Percentiles rank a stretch among this genome's conserved stretches.
Conservation (phyloP, 2,888 invertebrate species). For the Zygothrica quintamaculata region DNA sequence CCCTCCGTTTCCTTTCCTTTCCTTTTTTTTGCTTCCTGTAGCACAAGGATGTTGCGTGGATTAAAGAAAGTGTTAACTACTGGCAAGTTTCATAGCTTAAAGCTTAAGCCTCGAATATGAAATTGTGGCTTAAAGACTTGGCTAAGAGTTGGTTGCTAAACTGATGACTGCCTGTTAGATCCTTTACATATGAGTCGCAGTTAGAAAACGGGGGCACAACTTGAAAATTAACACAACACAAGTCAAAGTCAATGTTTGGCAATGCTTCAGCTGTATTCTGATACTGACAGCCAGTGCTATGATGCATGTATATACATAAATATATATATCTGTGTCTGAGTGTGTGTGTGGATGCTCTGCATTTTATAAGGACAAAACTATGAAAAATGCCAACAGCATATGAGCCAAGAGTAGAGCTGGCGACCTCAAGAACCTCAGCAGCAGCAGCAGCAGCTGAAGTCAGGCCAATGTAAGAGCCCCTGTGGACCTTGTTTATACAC, state of each 20-base stretch:
- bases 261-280: conserved; percentile 27
- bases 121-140: too few species aligned
- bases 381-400: conserved; percentile 66
- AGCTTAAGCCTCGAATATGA: too few species aligned
- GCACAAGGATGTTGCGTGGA: too few species aligned
- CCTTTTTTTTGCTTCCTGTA: conserved; percentile 6
- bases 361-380: not conserved
- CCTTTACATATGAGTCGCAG: conserved; percentile 13
- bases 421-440: conserved; percentile 17
- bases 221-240: conserved; percentile 50
- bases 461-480: conserved; percentile 15
- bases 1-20: too few species aligned
- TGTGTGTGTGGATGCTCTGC: not conserved
- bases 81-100: too few species aligned
- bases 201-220: conserved; percentile 20
- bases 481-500: conserved; percentile 13
- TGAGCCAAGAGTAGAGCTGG: conserved; percentile 5
- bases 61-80: too few species aligned
- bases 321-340: not conserved
- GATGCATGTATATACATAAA: not conserved
- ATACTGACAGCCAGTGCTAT: not conserved
- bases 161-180: not conserved
- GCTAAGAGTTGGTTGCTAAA: too few species aligned
- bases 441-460: conserved; percentile 16
- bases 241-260: conserved; percentile 71